These are phyloP conservation scores for Hetaerina americana DNA, from an alignment of 1,140 invertebrate species.

Conservation along the genomic window DNA sequence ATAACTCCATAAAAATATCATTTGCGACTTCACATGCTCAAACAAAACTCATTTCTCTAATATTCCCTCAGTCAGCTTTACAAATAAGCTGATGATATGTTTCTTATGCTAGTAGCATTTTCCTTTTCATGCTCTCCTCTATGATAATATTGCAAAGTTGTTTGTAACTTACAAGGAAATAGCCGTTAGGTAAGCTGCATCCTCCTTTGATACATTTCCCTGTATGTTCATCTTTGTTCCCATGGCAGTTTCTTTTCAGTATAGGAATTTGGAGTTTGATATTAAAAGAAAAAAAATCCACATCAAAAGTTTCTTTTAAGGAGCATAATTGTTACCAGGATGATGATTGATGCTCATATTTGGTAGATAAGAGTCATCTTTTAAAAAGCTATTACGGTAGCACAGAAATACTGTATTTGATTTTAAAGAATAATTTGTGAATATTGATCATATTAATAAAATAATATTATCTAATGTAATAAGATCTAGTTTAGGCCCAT, in stretches of 20 bases:
- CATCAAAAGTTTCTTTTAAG: neutral
- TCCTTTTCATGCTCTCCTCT: too few species aligned
- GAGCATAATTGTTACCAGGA: neutral
- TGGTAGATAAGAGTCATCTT: neutral
- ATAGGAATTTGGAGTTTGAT: slow-evolving; percentile 12
- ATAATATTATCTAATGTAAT: too few species aligned
- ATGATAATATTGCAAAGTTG: too few species aligned
- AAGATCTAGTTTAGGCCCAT: too few species aligned
- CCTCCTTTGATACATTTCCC: slow-evolving; percentile 21
- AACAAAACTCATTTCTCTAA: too few species aligned
- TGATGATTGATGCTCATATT: neutral
- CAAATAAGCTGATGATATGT: too few species aligned
- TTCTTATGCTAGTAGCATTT: too few species aligned
- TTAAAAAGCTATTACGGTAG: neutral
- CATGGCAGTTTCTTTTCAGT: slow-evolving; percentile 42
- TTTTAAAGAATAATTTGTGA: slow-evolving; percentile 1
- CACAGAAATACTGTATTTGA: neutral
- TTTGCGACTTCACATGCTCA: too few species aligned
- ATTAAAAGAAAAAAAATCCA: neutral
- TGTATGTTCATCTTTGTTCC: slow-evolving; percentile 41
- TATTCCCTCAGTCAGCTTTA: too few species aligned
- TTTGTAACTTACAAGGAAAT: too few species aligned
- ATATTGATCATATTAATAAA: too few species aligned
- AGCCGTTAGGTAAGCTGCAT: neutral
- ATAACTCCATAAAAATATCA: too few species aligned